Evolutionary conservation across 2,113 vertebrate species (phyloP).

Genomic region (Rhadina sibilatrix): DNA sequence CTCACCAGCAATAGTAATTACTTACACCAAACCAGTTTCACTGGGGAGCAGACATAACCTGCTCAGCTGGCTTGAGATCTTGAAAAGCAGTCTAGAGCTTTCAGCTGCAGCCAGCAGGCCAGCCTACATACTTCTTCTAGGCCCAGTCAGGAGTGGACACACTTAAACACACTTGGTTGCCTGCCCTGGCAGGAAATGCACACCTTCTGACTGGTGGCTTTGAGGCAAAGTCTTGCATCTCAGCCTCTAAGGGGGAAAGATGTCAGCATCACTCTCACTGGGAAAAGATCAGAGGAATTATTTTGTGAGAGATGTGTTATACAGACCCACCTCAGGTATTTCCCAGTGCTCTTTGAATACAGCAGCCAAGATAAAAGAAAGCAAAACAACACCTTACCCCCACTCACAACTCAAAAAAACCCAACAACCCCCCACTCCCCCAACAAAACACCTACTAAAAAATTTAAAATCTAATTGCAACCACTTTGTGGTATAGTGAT

Average conservation of each 20-base stretch:
- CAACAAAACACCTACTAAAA: neutral
- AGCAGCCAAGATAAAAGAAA: neutral
- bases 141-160: neutral
- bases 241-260: neutral
- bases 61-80: conserved; percentile 28
- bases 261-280: neutral
- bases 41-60: neutral
- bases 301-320: neutral
- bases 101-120: neutral
- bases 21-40: neutral
- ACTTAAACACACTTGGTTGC: neutral
- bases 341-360: neutral
- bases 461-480: neutral
- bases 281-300: neutral
- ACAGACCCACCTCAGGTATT: neutral
- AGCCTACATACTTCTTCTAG: neutral
- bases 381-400: neutral
- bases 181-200: neutral
- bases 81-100: conserved; percentile 4
- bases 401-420: neutral
- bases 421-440: fast-evolving
- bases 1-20: neutral
- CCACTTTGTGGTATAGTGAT: neutral
- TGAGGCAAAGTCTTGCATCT: neutral
- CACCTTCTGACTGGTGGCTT: neutral